Conservation (phyloP, 2,888 invertebrate genomes). For the Drosophila prostipennis region DNA sequence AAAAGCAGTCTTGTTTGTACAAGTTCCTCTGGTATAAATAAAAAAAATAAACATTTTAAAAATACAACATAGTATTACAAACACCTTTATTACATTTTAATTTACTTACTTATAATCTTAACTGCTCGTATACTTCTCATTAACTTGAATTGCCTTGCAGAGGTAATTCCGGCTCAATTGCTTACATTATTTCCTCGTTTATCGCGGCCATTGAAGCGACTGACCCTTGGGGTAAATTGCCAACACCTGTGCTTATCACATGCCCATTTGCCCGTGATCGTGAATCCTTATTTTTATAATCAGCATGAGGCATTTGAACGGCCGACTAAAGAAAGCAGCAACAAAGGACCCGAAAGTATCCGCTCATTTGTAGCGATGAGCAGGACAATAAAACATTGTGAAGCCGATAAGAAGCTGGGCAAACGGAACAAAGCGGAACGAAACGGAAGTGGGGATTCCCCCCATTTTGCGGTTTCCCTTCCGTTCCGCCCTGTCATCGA, state of each 20-base stretch:
- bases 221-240: slow-evolving; percentile 48
- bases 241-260: slow-evolving; percentile 56
- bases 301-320: slow-evolving; percentile 11
- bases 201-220: slow-evolving; percentile 1
- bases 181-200: slow-evolving; percentile 6
- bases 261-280: slow-evolving; percentile 9
- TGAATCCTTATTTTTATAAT: slow-evolving; percentile 29
- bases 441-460: neutral
- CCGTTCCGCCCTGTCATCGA: slow-evolving; percentile 58
- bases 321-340: slow-evolving; percentile 13
- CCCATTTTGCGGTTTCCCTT: slow-evolving; percentile 1
- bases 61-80: too few species aligned
- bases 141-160: neutral
- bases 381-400: slow-evolving; percentile 72
- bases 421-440: slow-evolving; percentile 28
- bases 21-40: slow-evolving; percentile 1
- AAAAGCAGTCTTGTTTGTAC: slow-evolving; percentile 13
- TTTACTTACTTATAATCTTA: neutral
- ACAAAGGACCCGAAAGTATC: slow-evolving; percentile 12
- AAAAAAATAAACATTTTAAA: too few species aligned
- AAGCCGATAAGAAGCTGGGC: slow-evolving; percentile 56
- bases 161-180: neutral
- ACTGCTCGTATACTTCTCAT: neutral
- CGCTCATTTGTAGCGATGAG: slow-evolving; percentile 71
- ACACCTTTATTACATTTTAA: too few species aligned